Conservation (phyloP, 2,797 vertebrate genomes). For the Allobates femoralis region DNA sequence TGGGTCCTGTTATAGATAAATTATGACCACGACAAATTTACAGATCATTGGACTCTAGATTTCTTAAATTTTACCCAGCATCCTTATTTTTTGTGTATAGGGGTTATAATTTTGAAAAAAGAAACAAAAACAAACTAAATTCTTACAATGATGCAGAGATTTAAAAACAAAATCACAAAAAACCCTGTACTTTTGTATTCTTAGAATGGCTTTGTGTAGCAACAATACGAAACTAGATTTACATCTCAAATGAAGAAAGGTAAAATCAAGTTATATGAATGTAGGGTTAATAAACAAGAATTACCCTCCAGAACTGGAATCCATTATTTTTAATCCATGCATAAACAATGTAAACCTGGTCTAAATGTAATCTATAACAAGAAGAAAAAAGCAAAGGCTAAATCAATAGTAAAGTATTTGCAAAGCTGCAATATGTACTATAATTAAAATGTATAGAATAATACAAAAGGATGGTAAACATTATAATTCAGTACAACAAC, state of each 20-base stretch:
- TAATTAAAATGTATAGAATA: neutral
- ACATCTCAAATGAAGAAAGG: neutral
- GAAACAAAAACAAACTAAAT: no score
- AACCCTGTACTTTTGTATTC: no score
- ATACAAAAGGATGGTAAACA: neutral
- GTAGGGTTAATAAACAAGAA: neutral
- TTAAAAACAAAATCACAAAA: no score
- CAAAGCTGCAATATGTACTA: neutral
- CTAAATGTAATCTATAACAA: conserved; percentile 16
- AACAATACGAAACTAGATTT: neutral
- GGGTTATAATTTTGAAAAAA: no score
- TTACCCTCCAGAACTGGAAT: neutral
- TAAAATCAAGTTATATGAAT: neutral
- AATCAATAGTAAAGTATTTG: neutral
- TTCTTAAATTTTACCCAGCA: no score
- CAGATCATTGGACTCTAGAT: no score
- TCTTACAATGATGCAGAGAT: no score
- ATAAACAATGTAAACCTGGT: neutral
- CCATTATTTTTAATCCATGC: conserved; percentile 12
- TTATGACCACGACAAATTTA: no score
- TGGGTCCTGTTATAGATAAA: no score
- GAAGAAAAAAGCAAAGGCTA: neutral
- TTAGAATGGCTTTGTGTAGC: no score
- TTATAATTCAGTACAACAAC: neutral
- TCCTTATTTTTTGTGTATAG: no score